Evolutionary conservation across 2,888 invertebrate genomes (phyloP).

Genomic region (Micropterix aruncella): DNA sequence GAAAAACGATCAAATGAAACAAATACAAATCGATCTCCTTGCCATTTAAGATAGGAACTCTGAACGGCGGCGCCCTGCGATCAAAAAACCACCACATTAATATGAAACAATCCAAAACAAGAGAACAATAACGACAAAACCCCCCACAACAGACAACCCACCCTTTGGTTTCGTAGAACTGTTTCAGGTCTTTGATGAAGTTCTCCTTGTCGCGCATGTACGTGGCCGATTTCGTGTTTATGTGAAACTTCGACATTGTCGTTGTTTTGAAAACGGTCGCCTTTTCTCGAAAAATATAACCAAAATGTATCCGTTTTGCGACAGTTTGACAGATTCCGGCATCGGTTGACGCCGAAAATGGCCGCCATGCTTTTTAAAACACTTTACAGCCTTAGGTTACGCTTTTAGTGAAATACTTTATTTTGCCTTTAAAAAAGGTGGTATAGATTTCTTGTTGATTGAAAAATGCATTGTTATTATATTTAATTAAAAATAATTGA

Average conservation of each 20-base stretch:
- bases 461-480: no score
- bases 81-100: constrained; percentile 26
- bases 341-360: no score
- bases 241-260: constrained; percentile 36
- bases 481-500: no score
- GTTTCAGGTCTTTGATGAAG: constrained; percentile 73
- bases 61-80: constrained; percentile 42
- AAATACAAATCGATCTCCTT: constrained; percentile 84
- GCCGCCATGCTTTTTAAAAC: no score
- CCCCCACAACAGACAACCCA: constrained; percentile 34
- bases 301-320: no score
- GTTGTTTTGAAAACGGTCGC: no score
- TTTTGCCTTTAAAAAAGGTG: no score
- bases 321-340: no score
- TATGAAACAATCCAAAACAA: constrained; percentile 10
- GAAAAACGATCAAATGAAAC: constrained; percentile 83
- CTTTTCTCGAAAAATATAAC: no score
- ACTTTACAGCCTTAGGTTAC: no score
- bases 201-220: constrained; percentile 66
- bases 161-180: constrained; percentile 88
- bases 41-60: constrained; percentile 68
- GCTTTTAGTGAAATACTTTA: no score
- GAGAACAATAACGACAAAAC: constrained; percentile 4
- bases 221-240: constrained; percentile 44
- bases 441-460: no score